Evolutionary conservation across 2,888 invertebrate genomes (phyloP), one percentile per base, ranked within the genome.

Genomic region (Drosophila kuntzei): DNA sequence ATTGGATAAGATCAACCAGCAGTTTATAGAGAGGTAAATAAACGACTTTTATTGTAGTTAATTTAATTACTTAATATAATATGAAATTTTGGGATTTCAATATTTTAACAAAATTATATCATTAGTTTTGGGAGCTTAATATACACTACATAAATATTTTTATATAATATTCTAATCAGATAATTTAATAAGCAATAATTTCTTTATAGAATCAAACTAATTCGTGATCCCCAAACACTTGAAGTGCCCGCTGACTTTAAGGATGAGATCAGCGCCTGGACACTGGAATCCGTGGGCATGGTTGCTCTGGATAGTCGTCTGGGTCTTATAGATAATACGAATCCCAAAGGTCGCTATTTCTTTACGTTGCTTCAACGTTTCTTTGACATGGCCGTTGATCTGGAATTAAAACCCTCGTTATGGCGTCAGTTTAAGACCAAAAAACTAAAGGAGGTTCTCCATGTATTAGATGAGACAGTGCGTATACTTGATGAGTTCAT

Each of bases 261-360:
- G 53, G 93, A 93, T 37, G 93, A 94, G 76, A 76, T 94, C 1
- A 93, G 93, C 63, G 93, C 93, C 76, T 94, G 94, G 94, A 93
- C 94, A 8, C 86, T 95, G 20, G 95, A 95, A 90, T 94, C 93
- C 0, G 89, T 93, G 2, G 90, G 90, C 7, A 79, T 90, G 6
- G 86, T 93, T 4, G 92, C 92, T 0, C 69, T 93, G 7, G 92
- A 93, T 53, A 90, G 80, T 36, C 79, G 79, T 14, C 54, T 91
- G 12, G 89, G 87, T 18, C 50, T 89, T 2, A 71, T 65, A 3
- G 68, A 76, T 27, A 57, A 76, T 9, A 58, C 80, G 8, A 76
- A 89, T 72, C 68, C 79, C 0, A 73, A 68, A 4, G 89, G 76
- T 1, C 27, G 65, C 1, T 53, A 59, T 0, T 50, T 86, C 29